Conservation (phyloP, 2,797 vertebrate species). For the Psittacula echo region DNA sequence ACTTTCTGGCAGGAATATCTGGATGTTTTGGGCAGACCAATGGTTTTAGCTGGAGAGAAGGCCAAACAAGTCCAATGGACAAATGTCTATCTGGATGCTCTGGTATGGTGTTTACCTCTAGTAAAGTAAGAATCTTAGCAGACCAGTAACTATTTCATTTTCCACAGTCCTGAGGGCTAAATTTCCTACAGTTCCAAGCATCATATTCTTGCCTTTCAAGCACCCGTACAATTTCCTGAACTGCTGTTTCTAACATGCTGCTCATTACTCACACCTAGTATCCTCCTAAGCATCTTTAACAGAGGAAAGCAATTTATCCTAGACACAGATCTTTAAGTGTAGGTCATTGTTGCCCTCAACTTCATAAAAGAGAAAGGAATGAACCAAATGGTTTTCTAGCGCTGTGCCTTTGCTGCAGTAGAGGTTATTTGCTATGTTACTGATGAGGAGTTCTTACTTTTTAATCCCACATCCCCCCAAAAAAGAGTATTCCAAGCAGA, state of each 20-base stretch:
- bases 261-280: not conserved
- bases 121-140: not conserved
- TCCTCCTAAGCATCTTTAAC: not conserved
- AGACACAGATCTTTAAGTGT: not conserved
- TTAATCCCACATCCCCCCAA: too few relatives aligned
- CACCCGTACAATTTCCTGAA: not conserved
- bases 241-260: not conserved
- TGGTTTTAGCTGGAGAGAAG: slow-evolving; percentile 94
- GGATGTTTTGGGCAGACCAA: slow-evolving; percentile 96
- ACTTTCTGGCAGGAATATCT: slow-evolving; percentile 88
- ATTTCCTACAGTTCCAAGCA: not conserved
- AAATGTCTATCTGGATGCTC: slow-evolving; percentile 97
- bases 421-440: not conserved
- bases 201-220: not conserved
- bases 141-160: not conserved
- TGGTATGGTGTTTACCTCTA: slow-evolving; percentile 82
- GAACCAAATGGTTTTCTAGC: not conserved
- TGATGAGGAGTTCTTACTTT: not conserved
- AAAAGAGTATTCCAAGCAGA: not conserved
- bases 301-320: not conserved
- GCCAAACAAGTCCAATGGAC: slow-evolving; percentile 99
- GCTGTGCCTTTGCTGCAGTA: not conserved
- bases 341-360: not conserved
- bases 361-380: not conserved
- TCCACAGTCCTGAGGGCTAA: not conserved